Percentiles rank a stretch among this genome's conserved stretches.
Evolutionary conservation across 2,113 vertebrate genomes (phyloP).

Genomic region (Pelodiscus sinensis): DNA sequence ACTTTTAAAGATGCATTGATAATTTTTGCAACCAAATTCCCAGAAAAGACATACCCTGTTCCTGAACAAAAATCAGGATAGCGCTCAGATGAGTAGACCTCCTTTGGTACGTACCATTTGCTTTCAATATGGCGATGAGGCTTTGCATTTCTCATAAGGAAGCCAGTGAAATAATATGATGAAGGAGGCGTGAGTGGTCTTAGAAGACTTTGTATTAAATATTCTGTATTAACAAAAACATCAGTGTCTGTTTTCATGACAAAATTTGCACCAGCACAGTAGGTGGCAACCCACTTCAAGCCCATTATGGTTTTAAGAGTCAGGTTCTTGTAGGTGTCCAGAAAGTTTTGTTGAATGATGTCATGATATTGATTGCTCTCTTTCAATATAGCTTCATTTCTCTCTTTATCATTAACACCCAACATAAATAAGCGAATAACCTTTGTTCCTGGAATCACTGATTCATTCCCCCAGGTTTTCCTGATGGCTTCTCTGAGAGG

Average conservation of each 20-base stretch:
- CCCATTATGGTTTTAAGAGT: slow-evolving; percentile 52
- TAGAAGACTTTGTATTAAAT: slow-evolving; percentile 38
- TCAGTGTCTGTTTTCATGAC: slow-evolving; percentile 41
- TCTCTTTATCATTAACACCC: rapidly evolving
- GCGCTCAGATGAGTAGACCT: neutral
- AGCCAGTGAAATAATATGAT: slow-evolving; percentile 37
- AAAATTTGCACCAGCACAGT: slow-evolving; percentile 18
- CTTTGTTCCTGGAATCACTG: rapidly evolving
- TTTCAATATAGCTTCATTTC: rapidly evolving
- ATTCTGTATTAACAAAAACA: slow-evolving; percentile 29
- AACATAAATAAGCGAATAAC: slow-evolving; percentile 8
- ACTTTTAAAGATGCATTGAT: neutral
- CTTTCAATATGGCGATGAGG: neutral
- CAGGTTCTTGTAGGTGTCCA: slow-evolving; percentile 36
- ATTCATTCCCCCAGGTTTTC: neutral
- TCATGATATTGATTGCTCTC: neutral
- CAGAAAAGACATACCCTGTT: slow-evolving; percentile 29
- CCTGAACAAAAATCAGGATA: slow-evolving; percentile 52
- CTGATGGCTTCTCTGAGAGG: neutral
- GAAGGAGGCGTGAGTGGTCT: neutral
- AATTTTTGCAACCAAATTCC: slow-evolving; percentile 34
- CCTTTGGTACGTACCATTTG: slow-evolving; percentile 31
- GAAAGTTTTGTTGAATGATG: slow-evolving; percentile 50
- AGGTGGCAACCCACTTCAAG: slow-evolving; percentile 22
- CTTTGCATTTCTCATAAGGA: neutral